Conservation (phyloP, 30 jellyfish, hydroid and myxozoan genomes). For the Aurelia aurita region DNA sequence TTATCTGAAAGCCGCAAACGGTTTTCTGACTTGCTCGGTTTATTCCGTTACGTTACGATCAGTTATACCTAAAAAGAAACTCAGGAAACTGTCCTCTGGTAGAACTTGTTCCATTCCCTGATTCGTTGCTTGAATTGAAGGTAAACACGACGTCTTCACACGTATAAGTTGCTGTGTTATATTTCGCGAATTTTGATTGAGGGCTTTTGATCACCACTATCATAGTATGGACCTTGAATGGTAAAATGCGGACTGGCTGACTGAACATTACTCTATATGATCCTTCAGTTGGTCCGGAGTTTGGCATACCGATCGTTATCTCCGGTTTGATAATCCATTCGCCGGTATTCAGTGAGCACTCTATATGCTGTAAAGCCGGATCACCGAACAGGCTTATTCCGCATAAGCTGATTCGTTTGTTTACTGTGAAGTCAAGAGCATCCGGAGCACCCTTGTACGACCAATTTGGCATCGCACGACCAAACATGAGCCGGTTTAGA, state of each 20-base stretch:
- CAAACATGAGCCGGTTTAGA: slow-evolving; percentile 49
- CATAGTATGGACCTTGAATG: slow-evolving; percentile 62
- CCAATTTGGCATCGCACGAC: slow-evolving; percentile 72
- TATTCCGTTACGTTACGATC: too few relatives aligned
- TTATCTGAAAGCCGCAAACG: too few relatives aligned
- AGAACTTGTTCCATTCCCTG: slow-evolving; percentile 72
- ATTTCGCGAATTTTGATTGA: slow-evolving; percentile 64
- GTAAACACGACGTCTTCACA: slow-evolving; percentile 62
- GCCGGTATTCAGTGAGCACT: slow-evolving; percentile 53
- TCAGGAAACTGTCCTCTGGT: slow-evolving; percentile 78
- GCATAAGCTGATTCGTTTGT: slow-evolving; percentile 52
- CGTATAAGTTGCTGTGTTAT: slow-evolving; percentile 44
- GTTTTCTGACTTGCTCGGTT: too few relatives aligned
- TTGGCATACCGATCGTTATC: slow-evolving; percentile 52
- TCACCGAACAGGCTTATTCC: slow-evolving; percentile 74
- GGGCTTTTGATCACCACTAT: slow-evolving; percentile 58
- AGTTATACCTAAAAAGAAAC: slow-evolving; percentile 39
- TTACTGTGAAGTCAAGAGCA: slow-evolving; percentile 64
- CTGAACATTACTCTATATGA: slow-evolving; percentile 63
- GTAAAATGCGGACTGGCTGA: slow-evolving; percentile 62
- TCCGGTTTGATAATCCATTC: slow-evolving; percentile 73
- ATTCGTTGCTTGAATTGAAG: slow-evolving; percentile 62
- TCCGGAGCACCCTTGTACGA: slow-evolving; percentile 74
- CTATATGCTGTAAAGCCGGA: slow-evolving; percentile 61
- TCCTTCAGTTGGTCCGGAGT: slow-evolving; percentile 71